A percentile compares a stretch with the other conserved stretches of the same genome.
Evolutionary conservation across 2,888 invertebrate species (phyloP).

Genomic region (Suillia variegata): DNA sequence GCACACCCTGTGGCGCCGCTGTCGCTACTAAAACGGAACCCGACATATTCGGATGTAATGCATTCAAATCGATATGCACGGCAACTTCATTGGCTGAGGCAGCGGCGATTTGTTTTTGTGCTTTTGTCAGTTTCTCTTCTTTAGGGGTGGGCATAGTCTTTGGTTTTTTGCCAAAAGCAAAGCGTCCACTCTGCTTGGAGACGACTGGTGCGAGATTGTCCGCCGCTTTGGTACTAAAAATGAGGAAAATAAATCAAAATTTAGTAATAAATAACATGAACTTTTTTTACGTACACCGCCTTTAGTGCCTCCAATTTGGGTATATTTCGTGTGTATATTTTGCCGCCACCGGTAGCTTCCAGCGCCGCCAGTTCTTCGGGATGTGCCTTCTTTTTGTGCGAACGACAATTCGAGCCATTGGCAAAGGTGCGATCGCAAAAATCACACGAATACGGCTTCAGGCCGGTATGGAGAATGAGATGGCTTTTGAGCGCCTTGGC

Average conservation of each 20-base stretch:
- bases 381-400: slow-evolving; percentile 60
- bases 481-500: slow-evolving; percentile 60
- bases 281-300: slow-evolving; percentile 48
- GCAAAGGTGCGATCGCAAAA: slow-evolving; percentile 61
- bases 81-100: background rate
- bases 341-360: slow-evolving; percentile 56
- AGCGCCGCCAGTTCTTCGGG: slow-evolving; percentile 58
- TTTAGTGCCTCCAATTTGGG: slow-evolving; percentile 58
- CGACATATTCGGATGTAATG: background rate
- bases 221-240: slow-evolving; percentile 47
- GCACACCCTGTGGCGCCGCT: background rate
- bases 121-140: slow-evolving; percentile 11
- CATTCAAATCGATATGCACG: background rate
- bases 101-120: background rate
- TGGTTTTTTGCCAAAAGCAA: slow-evolving; percentile 54
- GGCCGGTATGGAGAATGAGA: slow-evolving; percentile 58
- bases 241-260: background rate
- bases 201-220: slow-evolving; percentile 54
- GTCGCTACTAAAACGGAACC: slow-evolving; percentile 9
- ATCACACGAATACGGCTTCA: slow-evolving; percentile 59
- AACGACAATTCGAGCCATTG: slow-evolving; percentile 60
- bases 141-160: slow-evolving; percentile 25
- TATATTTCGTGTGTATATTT: slow-evolving; percentile 55
- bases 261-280: background rate
- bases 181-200: slow-evolving; percentile 52